Conservation (phyloP, 2,888 invertebrate genomes). For the Isotomurus palustris region DNA sequence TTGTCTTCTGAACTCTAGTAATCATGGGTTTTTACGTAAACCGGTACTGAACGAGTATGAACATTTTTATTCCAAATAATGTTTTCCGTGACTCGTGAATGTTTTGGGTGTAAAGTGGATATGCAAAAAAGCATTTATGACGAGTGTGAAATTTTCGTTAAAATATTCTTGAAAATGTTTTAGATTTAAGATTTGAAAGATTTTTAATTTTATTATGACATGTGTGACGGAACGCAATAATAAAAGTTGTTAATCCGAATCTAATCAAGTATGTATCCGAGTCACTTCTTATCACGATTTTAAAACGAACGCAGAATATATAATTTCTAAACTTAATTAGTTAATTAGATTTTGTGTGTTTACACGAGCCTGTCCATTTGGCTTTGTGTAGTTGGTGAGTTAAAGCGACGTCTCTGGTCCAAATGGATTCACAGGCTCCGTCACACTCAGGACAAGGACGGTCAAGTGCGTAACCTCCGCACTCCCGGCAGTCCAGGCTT, state of each 20-base stretch:
- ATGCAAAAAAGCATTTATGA: too few relatives aligned
- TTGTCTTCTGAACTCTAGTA: too few relatives aligned
- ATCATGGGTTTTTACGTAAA: too few relatives aligned
- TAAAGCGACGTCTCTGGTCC: constrained; percentile 68
- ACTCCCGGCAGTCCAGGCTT: constrained; percentile 71
- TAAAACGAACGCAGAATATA: background rate
- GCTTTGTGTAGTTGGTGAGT: constrained; percentile 10
- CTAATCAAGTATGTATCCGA: background rate
- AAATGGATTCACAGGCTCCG: constrained; percentile 65
- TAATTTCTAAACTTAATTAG: background rate
- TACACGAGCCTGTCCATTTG: constrained; percentile 16
- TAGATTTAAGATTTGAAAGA: too few relatives aligned
- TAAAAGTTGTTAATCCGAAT: constrained; percentile 7
- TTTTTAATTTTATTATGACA: constrained; percentile 16
- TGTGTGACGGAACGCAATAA: constrained; percentile 10
- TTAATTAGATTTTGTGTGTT: background rate
- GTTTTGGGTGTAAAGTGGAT: too few relatives aligned
- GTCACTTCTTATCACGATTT: background rate
- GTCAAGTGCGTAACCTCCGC: constrained; percentile 70
- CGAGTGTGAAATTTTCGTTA: too few relatives aligned
- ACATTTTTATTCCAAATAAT: too few relatives aligned
- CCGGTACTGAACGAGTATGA: too few relatives aligned
- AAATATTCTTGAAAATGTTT: too few relatives aligned
- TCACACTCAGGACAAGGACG: constrained; percentile 72
- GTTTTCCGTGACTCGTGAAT: too few relatives aligned